Conservation (phyloP, 2,888 invertebrate species). For the Electrophaes corylata region DNA sequence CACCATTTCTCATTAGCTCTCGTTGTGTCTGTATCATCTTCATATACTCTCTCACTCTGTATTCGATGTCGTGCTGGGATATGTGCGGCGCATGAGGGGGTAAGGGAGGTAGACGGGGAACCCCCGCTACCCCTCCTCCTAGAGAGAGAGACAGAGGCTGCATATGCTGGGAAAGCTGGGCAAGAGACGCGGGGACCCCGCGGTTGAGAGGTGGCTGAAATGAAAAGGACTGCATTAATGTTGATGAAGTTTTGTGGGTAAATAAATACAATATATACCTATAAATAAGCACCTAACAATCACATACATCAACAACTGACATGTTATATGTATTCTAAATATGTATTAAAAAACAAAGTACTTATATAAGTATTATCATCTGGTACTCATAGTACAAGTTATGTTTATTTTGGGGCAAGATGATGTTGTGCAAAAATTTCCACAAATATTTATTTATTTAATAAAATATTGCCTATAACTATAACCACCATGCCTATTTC, state of each 20-base stretch:
- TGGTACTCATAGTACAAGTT: too few relatives aligned
- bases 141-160: conserved; percentile 90
- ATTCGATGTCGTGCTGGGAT: conserved; percentile 89
- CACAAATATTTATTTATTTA: too few relatives aligned
- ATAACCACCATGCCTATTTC: too few relatives aligned
- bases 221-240: conserved; percentile 37
- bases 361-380: too few relatives aligned
- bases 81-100: conserved; percentile 83
- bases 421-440: too few relatives aligned
- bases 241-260: conserved; percentile 22
- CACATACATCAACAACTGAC: too few relatives aligned
- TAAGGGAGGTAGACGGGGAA: conserved; percentile 85
- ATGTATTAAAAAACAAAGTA: too few relatives aligned
- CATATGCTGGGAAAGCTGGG: conserved; percentile 86
- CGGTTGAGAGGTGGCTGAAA: conserved; percentile 81
- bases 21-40: conserved; percentile 86
- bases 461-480: too few relatives aligned
- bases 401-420: too few relatives aligned
- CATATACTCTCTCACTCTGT: conserved; percentile 91
- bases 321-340: too few relatives aligned
- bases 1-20: conserved; percentile 73
- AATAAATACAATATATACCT: neutral
- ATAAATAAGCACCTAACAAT: too few relatives aligned
- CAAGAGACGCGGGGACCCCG: conserved; percentile 83
- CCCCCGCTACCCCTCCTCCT: conserved; percentile 77